Conservation (phyloP, 2,113 vertebrate species). For the Oreotrochilus melanogaster region DNA sequence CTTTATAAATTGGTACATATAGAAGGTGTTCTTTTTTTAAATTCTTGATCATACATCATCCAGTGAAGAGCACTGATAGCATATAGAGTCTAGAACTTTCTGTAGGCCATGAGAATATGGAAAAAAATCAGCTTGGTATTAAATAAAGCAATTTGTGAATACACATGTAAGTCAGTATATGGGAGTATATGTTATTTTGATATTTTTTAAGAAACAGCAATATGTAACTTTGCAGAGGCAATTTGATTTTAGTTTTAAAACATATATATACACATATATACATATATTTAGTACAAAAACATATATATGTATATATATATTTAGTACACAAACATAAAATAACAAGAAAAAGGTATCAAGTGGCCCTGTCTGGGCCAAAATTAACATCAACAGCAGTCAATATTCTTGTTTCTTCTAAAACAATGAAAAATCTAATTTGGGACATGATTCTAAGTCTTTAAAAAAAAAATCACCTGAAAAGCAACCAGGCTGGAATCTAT, state of each 20-base stretch:
- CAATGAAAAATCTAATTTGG: not conserved
- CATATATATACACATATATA: too few species aligned
- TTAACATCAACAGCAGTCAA: not conserved
- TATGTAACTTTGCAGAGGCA: not conserved
- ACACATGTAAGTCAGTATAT: not conserved
- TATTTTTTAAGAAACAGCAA: not conserved
- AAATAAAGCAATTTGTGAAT: not conserved
- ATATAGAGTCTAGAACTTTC: not conserved
- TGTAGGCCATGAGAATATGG: not conserved
- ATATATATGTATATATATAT: not conserved
- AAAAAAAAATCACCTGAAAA: not conserved
- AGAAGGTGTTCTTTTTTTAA: too few species aligned
- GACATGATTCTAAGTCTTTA: not conserved
- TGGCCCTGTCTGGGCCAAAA: not conserved
- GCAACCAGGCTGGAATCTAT: not conserved
- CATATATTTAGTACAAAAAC: too few species aligned
- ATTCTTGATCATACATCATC: not conserved
- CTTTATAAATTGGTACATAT: not conserved
- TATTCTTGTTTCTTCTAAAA: not conserved
- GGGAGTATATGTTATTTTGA: not conserved
- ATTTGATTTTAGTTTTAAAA: not conserved
- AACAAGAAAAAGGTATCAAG: not conserved
- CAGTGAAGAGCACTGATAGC: not conserved
- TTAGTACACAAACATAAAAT: not conserved
- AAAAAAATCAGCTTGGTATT: not conserved